A percentile compares a stretch with the other conserved stretches of the same genome.
phyloP scores from a whole-genome alignment of 2,113 vertebrate species.

The Nycticebus coucang region DNA sequence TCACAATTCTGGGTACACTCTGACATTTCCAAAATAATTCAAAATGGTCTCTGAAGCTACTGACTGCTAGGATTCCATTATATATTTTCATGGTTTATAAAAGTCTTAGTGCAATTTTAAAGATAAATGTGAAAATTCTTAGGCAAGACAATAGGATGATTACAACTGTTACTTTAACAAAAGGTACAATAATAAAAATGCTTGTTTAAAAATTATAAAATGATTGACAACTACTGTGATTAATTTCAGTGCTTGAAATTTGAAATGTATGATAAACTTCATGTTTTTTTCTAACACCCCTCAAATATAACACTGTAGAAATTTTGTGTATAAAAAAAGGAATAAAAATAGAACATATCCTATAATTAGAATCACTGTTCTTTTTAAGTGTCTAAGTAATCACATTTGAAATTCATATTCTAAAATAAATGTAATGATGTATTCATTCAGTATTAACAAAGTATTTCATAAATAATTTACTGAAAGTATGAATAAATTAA shows the following conservation, averaged over 20 bases:
- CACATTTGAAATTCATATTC: background rate
- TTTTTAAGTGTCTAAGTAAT: background rate
- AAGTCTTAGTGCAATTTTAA: background rate
- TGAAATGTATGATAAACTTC: background rate
- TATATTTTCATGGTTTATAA: conserved; percentile 46
- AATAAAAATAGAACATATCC: background rate
- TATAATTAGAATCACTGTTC: background rate
- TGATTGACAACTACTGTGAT: background rate
- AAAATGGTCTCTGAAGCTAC: conserved; percentile 13
- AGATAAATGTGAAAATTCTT: conserved; percentile 18
- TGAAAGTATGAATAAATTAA: background rate
- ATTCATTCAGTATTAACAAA: background rate
- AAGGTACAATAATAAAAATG: background rate
- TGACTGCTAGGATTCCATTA: conserved; percentile 43
- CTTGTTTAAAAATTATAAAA: background rate
- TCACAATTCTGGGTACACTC: no score
- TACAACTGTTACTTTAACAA: background rate
- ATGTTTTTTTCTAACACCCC: background rate
- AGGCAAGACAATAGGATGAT: background rate
- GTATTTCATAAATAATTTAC: background rate
- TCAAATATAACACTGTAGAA: background rate
- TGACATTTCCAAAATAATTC: no score
- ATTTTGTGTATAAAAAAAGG: background rate
- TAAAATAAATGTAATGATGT: background rate
- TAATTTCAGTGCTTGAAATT: background rate